Evolutionary conservation across 1,140 invertebrate genomes (phyloP), one percentile per base, ranked within the genome.

Genomic region (Zaprionus nigranus): DNA sequence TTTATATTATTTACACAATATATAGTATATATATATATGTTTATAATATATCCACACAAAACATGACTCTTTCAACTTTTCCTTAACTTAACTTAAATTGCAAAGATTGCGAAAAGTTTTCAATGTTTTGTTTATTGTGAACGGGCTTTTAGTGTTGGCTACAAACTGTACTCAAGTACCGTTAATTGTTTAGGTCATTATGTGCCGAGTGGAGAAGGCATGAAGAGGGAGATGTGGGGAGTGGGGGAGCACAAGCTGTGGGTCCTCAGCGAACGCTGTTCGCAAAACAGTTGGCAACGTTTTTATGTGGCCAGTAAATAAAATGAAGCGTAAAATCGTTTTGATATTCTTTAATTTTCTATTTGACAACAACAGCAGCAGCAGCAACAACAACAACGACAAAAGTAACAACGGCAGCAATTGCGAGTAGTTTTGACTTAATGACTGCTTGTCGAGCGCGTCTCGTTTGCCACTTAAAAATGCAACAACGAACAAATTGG

Each of bases 401-500:
- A 46, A 9, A n/a, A 51, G 20, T 12, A 51, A 13, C 46, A 22
- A 24, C 46, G 20, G 46, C 46, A 51, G 20, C 46, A 51, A 51
- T 51, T 68, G 65, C 58, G 54, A 43, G 51, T 68, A 68, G 65
- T 61, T 75, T 60, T 68, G 72, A 57, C 72, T 75, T 60, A 81
- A 78, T 82, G 79, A 74, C 79, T 57, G 79, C 63, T 63, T 58
- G 43, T 74, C 79, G 77, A 81, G 74, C 79, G 80, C 64, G 80
- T 82, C 75, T 82, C 72, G 75, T 83, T 82, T 69, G 75, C 67
- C 64, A 84, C 78, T 84, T 77, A 75, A 79, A 85, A 86, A 86
- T 82, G 83, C 82, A 86, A 68, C 79, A 70, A 86, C 79, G 65
- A 86, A 82, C 72, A 79, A 86, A 82, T 85, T 84, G 79, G 60